These are phyloP conservation scores for Ophion costatus DNA, from an alignment of 2,888 invertebrate genomes.

Conservation along the genomic window DNA sequence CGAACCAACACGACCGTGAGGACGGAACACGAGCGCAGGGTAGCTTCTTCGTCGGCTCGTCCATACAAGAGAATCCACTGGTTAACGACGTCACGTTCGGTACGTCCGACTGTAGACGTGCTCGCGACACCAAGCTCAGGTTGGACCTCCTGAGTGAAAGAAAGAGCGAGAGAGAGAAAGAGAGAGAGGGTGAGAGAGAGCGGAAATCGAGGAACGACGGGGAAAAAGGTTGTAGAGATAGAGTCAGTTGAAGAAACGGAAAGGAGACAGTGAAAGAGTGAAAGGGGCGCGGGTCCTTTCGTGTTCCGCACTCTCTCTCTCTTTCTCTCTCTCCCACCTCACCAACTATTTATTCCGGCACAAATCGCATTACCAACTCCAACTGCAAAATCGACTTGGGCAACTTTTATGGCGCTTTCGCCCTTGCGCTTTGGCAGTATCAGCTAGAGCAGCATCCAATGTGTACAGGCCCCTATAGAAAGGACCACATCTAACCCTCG, in stretches of 20 bases:
- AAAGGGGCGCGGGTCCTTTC: conserved; percentile 45
- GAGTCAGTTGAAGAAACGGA: conserved; percentile 46
- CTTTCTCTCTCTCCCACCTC: conserved; percentile 67
- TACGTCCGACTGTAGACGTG: conserved; percentile 77
- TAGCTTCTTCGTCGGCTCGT: conserved; percentile 51
- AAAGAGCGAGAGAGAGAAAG: conserved; percentile 31
- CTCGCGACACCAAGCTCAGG: conserved; percentile 76
- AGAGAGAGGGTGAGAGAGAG: conserved; percentile 28
- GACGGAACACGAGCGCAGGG: conserved; percentile 4
- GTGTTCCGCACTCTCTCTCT: conserved; percentile 39
- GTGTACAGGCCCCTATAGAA: conserved; percentile 55
- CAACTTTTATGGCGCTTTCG: conserved; percentile 82
- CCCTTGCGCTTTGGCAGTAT: conserved; percentile 70
- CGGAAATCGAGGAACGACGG: conserved; percentile 61
- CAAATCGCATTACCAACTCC: conserved; percentile 83
- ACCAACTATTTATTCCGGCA: conserved; percentile 81
- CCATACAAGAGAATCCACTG: conserved; percentile 71
- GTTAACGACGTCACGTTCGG: conserved; percentile 79
- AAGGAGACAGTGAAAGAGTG: conserved; percentile 63
- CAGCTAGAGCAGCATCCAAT: conserved; percentile 57
- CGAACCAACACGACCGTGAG: conserved; percentile 16
- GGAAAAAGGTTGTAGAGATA: conserved; percentile 47
- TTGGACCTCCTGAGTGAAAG: conserved; percentile 53
- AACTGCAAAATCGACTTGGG: conserved; percentile 83
- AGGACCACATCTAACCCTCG: conserved; percentile 44